Base-by-base conservation (phyloP, 2,888 invertebrate genomes). In the Siphlonurus alternatus region DNA sequence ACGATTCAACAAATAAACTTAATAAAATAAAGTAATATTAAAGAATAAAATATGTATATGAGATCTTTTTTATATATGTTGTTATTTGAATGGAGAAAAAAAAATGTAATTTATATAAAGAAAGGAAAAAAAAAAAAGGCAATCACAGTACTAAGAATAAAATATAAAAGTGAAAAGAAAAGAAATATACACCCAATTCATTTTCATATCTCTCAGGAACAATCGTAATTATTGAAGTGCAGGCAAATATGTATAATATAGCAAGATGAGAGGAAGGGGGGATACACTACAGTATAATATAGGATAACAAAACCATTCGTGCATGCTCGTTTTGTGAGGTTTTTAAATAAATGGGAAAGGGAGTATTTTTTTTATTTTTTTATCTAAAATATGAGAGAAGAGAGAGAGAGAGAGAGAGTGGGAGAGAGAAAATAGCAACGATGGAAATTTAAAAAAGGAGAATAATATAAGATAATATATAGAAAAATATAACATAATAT, bases 201-300 rank as follows among this genome's bases (percentile, higher is more conserved):
- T 56, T 56, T 56, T n/a, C n/a, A 56, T 51, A 51, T 15, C n/a
- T 10, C 53, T 10, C 56, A 56, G 56, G n/a, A 22, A 56, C 56
- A 56, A 56, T 56, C 5, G n/a, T 56, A 56, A 56, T 56, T 56
- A 56, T 56, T 56, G 56, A 22, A 56, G 56, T 56, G 56, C 56
- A 22, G 22, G 7, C 5, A 56, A 20, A 56, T n/a, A n/a, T n/a
- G n/a, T n/a, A 51, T 51, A 10, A 51, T 51, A n/a, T 51, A 10
- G n/a, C n/a, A 51, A 51, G 10, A n/a, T 51, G n/a, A 51, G n/a
- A 51, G 53, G 53, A n/a, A 51, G 53, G 10, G 53, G 10, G 53
- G 53, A n/a, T n/a, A n/a, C n/a, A n/a, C n/a, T n/a, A n/a, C n/a
- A 38, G 38, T 10, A 15, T 10, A 15, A 38, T 5, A 38, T 5